Percentiles rank a stretch among this genome's conserved stretches.
Evolutionary conservation across 2,113 vertebrate genomes (phyloP).

Genomic region (Melanotaenia duboulayi): DNA sequence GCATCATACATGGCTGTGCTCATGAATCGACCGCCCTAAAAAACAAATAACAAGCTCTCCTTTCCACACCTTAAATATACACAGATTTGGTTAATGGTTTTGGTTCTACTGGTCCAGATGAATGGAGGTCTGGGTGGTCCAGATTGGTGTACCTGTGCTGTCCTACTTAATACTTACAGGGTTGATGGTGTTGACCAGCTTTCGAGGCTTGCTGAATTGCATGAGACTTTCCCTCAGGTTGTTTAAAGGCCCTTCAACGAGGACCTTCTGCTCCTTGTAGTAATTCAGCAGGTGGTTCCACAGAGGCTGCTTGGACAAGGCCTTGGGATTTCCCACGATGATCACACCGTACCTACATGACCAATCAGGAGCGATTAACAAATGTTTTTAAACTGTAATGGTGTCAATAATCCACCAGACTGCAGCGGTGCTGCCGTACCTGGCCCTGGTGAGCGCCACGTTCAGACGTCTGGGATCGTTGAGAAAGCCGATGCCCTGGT

Average conservation of each 20-base stretch:
- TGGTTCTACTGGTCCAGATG: no score
- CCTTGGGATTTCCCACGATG: constrained; percentile 98
- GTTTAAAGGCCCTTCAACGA: constrained; percentile 97
- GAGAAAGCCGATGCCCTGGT: constrained; percentile 97
- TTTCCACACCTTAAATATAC: not conserved
- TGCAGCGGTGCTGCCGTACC: constrained; percentile 73
- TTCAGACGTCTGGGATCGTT: constrained; percentile 97
- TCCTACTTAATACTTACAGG: constrained; percentile 86
- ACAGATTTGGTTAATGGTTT: no score
- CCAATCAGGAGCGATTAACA: not conserved
- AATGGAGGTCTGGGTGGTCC: no score
- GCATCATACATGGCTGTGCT: constrained; percentile 99
- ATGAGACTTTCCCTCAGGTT: constrained; percentile 98
- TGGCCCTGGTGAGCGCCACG: constrained; percentile 95
- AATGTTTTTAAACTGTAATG: not conserved
- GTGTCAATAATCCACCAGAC: not conserved
- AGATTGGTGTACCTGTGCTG: no score
- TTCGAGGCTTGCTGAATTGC: constrained; percentile 99
- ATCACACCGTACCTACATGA: constrained; percentile 93
- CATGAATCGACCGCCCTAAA: constrained; percentile 97
- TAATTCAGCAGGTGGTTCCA: constrained; percentile 99
- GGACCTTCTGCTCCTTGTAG: constrained; percentile 99
- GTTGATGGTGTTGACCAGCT: constrained; percentile 98
- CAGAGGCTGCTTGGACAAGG: constrained; percentile 95
- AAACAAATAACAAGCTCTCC: constrained; percentile 8